These are phyloP conservation scores for Drosophila algonquin DNA, from an alignment of 2,888 invertebrate genomes.

Conservation along the genomic window DNA sequence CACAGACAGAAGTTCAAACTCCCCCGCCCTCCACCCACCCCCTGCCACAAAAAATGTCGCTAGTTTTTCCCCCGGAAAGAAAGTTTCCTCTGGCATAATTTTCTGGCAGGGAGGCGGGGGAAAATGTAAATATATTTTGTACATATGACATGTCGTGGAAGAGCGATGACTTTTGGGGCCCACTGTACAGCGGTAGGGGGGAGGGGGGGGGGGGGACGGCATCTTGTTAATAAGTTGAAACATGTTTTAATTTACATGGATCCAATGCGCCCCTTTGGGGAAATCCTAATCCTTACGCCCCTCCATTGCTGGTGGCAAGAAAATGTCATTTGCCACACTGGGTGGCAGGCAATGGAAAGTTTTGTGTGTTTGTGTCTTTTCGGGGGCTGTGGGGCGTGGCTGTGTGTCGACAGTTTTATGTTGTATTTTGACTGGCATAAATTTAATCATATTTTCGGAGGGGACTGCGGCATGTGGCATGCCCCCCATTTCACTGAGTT, in stretches of 20 bases:
- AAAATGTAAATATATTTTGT: constrained; percentile 75
- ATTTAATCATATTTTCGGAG: constrained; percentile 61
- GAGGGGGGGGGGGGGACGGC: constrained; percentile 1
- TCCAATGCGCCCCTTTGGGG: constrained; percentile 9
- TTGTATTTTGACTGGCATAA: constrained; percentile 60
- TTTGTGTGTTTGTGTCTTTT: constrained; percentile 25
- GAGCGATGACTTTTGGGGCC: constrained; percentile 53
- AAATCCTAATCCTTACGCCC: background rate
- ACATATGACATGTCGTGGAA: constrained; percentile 12
- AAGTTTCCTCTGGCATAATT: constrained; percentile 68
- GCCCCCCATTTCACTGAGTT: constrained; percentile 10
- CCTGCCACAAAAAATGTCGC: constrained; percentile 52
- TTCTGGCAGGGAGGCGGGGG: constrained; percentile 10
- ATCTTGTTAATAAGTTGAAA: constrained; percentile 71
- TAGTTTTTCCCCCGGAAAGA: constrained; percentile 45
- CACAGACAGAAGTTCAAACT: constrained; percentile 25
- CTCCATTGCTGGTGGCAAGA: constrained; percentile 4
- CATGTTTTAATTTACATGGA: constrained; percentile 75
- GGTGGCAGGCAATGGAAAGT: constrained; percentile 32
- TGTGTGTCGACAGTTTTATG: constrained; percentile 56
- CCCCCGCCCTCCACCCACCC: constrained; percentile 12
- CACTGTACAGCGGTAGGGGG: too few species aligned
- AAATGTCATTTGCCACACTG: constrained; percentile 26
- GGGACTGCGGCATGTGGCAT: constrained; percentile 36
- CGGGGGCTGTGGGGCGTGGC: background rate